Conservation (phyloP, 2,888 invertebrate species). For the Sericinus montela region DNA sequence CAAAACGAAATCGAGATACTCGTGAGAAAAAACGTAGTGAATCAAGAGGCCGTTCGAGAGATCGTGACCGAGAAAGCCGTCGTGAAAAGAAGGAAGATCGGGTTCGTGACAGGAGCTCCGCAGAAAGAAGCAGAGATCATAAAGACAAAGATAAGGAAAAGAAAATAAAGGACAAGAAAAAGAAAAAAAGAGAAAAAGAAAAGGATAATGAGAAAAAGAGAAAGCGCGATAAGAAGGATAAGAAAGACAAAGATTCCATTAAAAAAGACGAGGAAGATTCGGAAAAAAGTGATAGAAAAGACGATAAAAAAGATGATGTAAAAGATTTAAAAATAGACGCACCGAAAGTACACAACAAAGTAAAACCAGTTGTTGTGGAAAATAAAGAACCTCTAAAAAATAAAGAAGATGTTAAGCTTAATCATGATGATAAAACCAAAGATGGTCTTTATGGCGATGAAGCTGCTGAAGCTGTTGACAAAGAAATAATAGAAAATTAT, state of each 20-base stretch:
- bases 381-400: slow-evolving; percentile 26
- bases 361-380: slow-evolving; percentile 7
- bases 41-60: slow-evolving; percentile 67
- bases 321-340: slow-evolving; percentile 27
- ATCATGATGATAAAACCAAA: slow-evolving; percentile 33
- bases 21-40: slow-evolving; percentile 69
- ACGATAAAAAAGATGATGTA: slow-evolving; percentile 20
- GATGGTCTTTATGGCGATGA: slow-evolving; percentile 77
- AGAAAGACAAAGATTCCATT: slow-evolving; percentile 63
- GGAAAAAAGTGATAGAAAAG: slow-evolving; percentile 29
- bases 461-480: slow-evolving; percentile 74
- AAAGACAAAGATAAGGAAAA: slow-evolving; percentile 75
- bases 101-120: slow-evolving; percentile 57
- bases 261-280: slow-evolving; percentile 37
- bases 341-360: slow-evolving; percentile 22
- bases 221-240: slow-evolving; percentile 77
- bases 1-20: slow-evolving; percentile 57
- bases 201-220: slow-evolving; percentile 72
- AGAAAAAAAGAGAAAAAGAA: slow-evolving; percentile 70
- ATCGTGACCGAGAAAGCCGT: slow-evolving; percentile 70
- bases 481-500: slow-evolving; percentile 78
- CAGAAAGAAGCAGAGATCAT: slow-evolving; percentile 72
- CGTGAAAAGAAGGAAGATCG: slow-evolving; percentile 77
- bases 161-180: slow-evolving; percentile 69
- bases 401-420: slow-evolving; percentile 31